Evolutionary conservation across 2,888 invertebrate genomes (phyloP).

Genomic region (Odontothrips loti): DNA sequence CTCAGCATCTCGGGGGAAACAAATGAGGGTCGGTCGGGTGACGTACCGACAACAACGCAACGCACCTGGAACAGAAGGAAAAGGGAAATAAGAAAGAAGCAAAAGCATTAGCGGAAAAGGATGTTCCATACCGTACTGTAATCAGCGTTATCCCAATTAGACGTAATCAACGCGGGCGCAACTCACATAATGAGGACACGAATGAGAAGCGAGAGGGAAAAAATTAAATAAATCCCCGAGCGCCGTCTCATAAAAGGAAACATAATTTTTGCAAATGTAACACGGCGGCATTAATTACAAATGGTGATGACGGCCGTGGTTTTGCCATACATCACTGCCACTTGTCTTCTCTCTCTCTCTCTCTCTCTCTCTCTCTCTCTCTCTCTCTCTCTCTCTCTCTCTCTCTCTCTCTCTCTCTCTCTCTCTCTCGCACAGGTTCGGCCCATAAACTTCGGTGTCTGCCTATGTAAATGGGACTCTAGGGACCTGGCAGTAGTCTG

Average conservation of each 20-base stretch:
- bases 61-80: not conserved
- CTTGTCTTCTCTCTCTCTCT: not conserved
- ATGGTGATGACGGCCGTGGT: not conserved
- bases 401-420: no score
- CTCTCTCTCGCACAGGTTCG: not conserved
- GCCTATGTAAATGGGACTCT: not conserved
- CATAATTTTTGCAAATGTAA: no score
- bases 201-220: no score
- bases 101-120: not conserved
- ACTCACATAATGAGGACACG: no score
- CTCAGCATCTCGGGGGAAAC: not conserved
- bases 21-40: not conserved
- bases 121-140: not conserved
- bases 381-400: not conserved
- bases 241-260: not conserved
- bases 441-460: not conserved
- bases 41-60: conserved; percentile 4
- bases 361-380: no score
- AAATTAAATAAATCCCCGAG: not conserved
- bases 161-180: no score
- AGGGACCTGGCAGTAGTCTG: not conserved
- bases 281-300: no score
- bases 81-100: not conserved
- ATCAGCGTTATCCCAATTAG: not conserved
- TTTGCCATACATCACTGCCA: conserved; percentile 6